These are phyloP conservation scores for Lepus townsendii DNA, from an alignment of 2,797 vertebrate genomes.

Conservation along the genomic window DNA sequence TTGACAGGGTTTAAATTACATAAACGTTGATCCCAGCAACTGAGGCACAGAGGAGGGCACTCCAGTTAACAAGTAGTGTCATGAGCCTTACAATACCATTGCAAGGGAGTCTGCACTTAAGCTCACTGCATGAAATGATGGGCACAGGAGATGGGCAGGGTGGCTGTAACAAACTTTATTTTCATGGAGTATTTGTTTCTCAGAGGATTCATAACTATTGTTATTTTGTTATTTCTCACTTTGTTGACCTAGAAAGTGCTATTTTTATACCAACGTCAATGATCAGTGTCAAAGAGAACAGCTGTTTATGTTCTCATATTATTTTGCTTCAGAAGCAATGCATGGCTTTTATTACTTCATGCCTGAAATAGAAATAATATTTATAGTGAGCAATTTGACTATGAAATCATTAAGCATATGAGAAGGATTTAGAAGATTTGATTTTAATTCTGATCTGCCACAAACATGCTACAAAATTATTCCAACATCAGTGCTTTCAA, in stretches of 20 bases:
- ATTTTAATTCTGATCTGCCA: conserved; percentile 63
- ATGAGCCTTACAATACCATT: neutral
- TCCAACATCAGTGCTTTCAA: neutral
- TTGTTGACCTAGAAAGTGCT: conserved; percentile 47
- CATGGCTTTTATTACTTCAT: conserved; percentile 21
- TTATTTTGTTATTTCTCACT: conserved; percentile 59
- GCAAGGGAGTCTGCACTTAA: conserved; percentile 8
- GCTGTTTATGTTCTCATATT: neutral
- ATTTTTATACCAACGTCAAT: conserved; percentile 57
- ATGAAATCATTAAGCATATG: conserved; percentile 58
- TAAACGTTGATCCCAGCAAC: conserved; percentile 7
- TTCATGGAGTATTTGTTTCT: neutral
- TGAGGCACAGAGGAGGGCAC: neutral
- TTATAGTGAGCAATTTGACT: neutral
- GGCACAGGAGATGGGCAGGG: no score
- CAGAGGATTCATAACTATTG: neutral
- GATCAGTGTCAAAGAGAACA: conserved; percentile 23
- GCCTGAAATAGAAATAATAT: conserved; percentile 25
- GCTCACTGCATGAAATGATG: conserved; percentile 12
- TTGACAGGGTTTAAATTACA: neutral
- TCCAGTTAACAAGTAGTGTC: conserved; percentile 27
- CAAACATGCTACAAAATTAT: neutral
- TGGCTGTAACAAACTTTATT: neutral
- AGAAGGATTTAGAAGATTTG: conserved; percentile 26
- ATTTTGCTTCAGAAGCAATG: conserved; percentile 41